Base-by-base conservation (phyloP, 1,140 invertebrate species). In the Ceratosolen solmsi region DNA sequence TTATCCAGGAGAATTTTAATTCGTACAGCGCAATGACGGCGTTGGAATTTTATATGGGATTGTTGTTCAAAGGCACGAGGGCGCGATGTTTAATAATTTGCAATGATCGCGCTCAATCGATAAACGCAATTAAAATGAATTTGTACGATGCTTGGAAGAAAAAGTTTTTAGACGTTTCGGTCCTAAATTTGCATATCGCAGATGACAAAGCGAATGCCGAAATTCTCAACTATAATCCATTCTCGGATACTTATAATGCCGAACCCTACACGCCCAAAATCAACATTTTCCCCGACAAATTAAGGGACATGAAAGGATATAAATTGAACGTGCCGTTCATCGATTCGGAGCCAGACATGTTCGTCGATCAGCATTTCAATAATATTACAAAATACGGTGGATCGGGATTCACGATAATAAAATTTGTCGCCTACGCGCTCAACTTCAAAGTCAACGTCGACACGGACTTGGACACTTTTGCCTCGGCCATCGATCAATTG, bases 181-280 rank as follows among this genome's bases (percentile, higher is more conserved):
- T 75, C 2, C 15, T 72, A 27, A 72, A 17, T 30, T n/a, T 71
- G 46, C 1, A 41, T 25, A 33, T 17, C 30, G 1, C 15, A 13
- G 60, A 3, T 9, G 0, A 17, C 13, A 11, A 8, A 5, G 8
- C 63, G 22, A 51, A 27, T 0, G 0, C 70, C 22, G 13, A 72
- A 49, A 72, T 72, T 49, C 25, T 49, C 9, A 27, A 72, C 41
- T 72, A n/a, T 20, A 72, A 72, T 72, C 70, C 70, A 49, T 72
- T 72, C 38, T 27, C 5, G 4, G 0, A 0, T 1, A 30, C 9
- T 3, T 27, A 27, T 7, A 41, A 30, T 30, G 25, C 7, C 15
- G 41, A 51, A 4, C 8, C 1, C 25, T 49, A 49, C 46, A 27
- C 70, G 1, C 3, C 41, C 0, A 30, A 27, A 9, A 49, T 41